Evolutionary conservation across 2,797 vertebrate species (phyloP).

Genomic region (Pseudochromis fuscus): DNA sequence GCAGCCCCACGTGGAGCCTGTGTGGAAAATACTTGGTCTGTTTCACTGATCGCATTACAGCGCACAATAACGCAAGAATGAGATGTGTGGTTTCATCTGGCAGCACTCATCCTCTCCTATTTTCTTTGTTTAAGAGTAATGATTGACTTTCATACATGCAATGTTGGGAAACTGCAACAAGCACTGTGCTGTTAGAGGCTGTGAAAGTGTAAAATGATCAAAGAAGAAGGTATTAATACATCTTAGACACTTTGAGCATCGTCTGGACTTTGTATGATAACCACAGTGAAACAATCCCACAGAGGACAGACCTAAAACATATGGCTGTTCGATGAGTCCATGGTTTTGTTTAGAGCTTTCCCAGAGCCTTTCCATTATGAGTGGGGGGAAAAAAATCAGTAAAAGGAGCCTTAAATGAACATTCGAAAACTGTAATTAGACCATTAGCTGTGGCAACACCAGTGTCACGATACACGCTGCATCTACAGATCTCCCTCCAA

Average conservation of each 20-base stretch:
- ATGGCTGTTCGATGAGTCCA: background rate
- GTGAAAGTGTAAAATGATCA: constrained; percentile 7
- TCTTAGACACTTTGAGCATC: constrained; percentile 6
- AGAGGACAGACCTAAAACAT: constrained; percentile 37
- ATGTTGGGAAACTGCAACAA: constrained; percentile 9
- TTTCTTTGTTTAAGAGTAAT: constrained; percentile 25
- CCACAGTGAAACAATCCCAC: constrained; percentile 27
- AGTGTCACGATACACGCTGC: constrained; percentile 16
- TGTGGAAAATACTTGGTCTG: constrained; percentile 34
- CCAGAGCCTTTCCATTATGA: constrained; percentile 15
- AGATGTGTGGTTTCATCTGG: constrained; percentile 55
- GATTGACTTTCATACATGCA: constrained; percentile 27
- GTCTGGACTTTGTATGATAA: constrained; percentile 23
- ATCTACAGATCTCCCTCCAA: background rate
- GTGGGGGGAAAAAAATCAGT: constrained; percentile 48
- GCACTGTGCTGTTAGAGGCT: background rate
- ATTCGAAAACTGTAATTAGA: constrained; percentile 59
- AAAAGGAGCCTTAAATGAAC: constrained; percentile 37
- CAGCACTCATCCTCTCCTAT: constrained; percentile 27
- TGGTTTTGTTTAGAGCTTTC: constrained; percentile 30
- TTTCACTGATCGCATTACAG: constrained; percentile 31
- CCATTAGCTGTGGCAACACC: constrained; percentile 41
- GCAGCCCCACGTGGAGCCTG: constrained; percentile 31
- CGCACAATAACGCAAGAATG: constrained; percentile 37
- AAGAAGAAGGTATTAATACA: background rate